Base-by-base conservation (phyloP, 2,888 invertebrate genomes). In the Operophtera brumata region DNA sequence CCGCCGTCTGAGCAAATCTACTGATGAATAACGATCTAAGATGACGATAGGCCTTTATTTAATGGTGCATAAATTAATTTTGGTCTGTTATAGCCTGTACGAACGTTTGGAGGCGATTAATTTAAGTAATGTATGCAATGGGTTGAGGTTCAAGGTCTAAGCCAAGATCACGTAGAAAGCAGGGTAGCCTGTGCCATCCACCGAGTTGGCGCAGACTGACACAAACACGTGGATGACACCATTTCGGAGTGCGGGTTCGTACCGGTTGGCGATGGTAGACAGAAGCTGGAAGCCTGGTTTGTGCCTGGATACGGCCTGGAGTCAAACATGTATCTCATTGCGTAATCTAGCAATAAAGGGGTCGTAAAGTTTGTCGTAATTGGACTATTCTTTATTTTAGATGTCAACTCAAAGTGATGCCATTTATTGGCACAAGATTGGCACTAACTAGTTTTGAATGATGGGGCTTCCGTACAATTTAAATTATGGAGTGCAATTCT, bases 81-180 rank as follows among this genome's bases (percentile, higher is more conserved):
- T 74, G 57, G 69, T 69, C 67, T 68, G 72, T 73, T 75, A 68
- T 64, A 62, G 61, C 57, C 51, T 51, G 57, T 57, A 59, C 57
- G 65, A 46, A 40, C 65, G 60, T 63, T 68, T 60, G 59, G 53
- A 61, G 65, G 65, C 75, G 78, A 84, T 83, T 80, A 81, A 84
- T 83, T 82, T 82, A 83, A 77, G 78, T 80, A 78, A 82, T 82
- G 69, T 78, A 80, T 80, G 76, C 75, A 77, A 69, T 65, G 70
- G 68, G 61, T 70, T 68, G 62, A 60, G 55, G 67, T 71, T 69
- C 71, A 76, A 75, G 70, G 73, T 53, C 57, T 6, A 34, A 7
- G n/a, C 30, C n/a, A 30, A 1, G 12, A 25, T 4, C 13, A 43
- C 28, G 13, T 20, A 40, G 44, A 44, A 44, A 48, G n/a, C 54